Base-by-base conservation (phyloP, 2,888 invertebrate species). In the Lasius platythorax region DNA sequence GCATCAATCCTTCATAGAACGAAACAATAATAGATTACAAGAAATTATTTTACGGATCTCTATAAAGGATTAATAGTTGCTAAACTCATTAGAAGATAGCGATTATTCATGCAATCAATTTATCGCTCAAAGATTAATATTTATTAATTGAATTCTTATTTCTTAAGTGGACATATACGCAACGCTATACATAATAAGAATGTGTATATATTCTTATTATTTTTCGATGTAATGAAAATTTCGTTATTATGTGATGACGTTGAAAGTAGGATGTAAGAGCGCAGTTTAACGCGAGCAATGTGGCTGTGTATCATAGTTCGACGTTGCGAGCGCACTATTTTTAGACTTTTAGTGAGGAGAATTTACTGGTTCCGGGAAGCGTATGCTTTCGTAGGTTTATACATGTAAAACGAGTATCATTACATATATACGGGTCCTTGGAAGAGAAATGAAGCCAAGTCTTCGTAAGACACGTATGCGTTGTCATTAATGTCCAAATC, bases 241-340 rank as follows among this genome's bases (percentile, higher is more conserved):
- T 37, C 15, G 46, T 58, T 23, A 46, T 72, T 40, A 12, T 8
- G 76, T 50, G 28, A 28, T 33, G 40, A 79, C 50, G 33, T 76
- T 37, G 40, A 63, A 11, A 37, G 12, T 63, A 64, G 53, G 33
- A 40, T 50, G 43, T 40, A 18, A 56, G n/a, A 66, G 78, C n/a
- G 64, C 37, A 46, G 76, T 78, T 46, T 53, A 53, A 66, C 64
- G 78, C 75, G 79, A 40, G 46, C 40, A 76, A 79, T 61, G 70
- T 61, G 79, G 79, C 72, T 81, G 73, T 81, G 61, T 37, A 72
- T 81, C 50, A 79, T 79, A 81, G 46, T 81, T 61, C n/a, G 33
- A 81, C 9, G 73, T 81, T 46, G n/a, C n/a, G 61, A 37, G 46
- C 61, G 37, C 37, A 81, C 73, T 81, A 81, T 81, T 81, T 81